These are phyloP conservation scores for Thyatira batis DNA, from an alignment of 2,888 invertebrate genomes.

Conservation along the genomic window DNA sequence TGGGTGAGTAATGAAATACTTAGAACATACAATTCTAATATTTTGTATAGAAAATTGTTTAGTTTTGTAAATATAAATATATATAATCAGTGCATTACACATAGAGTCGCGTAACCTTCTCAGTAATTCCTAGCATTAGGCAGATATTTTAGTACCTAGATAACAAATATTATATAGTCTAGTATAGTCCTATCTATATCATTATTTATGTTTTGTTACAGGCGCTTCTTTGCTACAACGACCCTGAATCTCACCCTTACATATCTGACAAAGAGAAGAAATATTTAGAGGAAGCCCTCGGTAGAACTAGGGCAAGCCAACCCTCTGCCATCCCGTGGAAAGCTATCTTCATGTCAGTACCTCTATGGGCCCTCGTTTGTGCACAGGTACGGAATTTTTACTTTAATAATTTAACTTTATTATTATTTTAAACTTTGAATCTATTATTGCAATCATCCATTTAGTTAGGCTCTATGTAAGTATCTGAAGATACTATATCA, in stretches of 20 bases:
- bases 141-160: too few relatives aligned
- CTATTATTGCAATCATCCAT: too few relatives aligned
- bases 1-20: conserved; percentile 76
- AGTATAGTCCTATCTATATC: too few relatives aligned
- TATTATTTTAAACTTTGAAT: conserved; percentile 9
- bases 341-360: conserved; percentile 85
- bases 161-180: too few relatives aligned
- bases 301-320: conserved; percentile 76
- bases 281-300: conserved; percentile 85
- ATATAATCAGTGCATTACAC: too few relatives aligned
- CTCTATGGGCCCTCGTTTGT: conserved; percentile 88
- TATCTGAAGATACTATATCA: too few relatives aligned
- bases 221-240: conserved; percentile 85
- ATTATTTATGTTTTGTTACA: too few relatives aligned
- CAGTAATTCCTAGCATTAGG: too few relatives aligned
- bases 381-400: conserved; percentile 84
- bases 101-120: too few relatives aligned
- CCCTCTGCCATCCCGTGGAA: conserved; percentile 87
- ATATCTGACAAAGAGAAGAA: conserved; percentile 87
- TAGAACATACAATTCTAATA: not conserved
- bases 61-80: too few relatives aligned
- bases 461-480: too few relatives aligned
- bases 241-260: conserved; percentile 88
- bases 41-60: not conserved
- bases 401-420: too few relatives aligned